Base-by-base conservation (phyloP, 2,113 vertebrate genomes). In the Silurus glanis region DNA sequence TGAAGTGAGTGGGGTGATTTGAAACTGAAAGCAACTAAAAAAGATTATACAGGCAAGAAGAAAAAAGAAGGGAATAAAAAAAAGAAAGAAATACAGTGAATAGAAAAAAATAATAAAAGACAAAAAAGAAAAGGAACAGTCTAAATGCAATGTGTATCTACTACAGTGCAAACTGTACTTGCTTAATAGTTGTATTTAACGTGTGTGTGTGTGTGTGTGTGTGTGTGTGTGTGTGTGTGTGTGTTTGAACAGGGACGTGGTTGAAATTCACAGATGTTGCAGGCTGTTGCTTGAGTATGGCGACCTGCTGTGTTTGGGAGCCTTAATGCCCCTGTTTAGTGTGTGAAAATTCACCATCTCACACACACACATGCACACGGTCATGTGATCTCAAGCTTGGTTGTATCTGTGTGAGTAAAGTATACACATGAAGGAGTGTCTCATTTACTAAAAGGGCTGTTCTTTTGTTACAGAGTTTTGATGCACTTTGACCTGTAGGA, bases 261-360 rank as follows among this genome's bases (percentile, higher is more conserved):
- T 93, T 92, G 92, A 92, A 93, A 91, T 89, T 89, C 91, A 93
- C 93, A 94, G 94, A 94, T 95, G 93, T 92, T 92, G 90, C 86
- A 89, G 91, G 90, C 91, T 75, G 89, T 25, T 66, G 56, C n/a
- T 21, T 4, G 56, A 37, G 56, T 87, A 59, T 66, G 91, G 84
- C 89, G 75, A 85, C 92, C 90, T 90, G 91, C 90, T 91, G 91
- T 0, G 86, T 80, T 81, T 45, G 79, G 84, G 87, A 91, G 88
- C 86, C 84, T 85, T 92, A 91, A 93, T 89, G 88, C 89, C 87
- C 82, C 45, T 82, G 89, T 93, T 92, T 92, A 92, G 89, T 91
- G 89, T 89, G 89, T 86, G 89, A 91, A 87, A 91, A 93, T 92
- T 90, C 81, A 25, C 12, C 23, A 74, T 75, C 25, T 55, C 19